Conservation (phyloP, 2,113 vertebrate species). For the Nicator chloris region DNA sequence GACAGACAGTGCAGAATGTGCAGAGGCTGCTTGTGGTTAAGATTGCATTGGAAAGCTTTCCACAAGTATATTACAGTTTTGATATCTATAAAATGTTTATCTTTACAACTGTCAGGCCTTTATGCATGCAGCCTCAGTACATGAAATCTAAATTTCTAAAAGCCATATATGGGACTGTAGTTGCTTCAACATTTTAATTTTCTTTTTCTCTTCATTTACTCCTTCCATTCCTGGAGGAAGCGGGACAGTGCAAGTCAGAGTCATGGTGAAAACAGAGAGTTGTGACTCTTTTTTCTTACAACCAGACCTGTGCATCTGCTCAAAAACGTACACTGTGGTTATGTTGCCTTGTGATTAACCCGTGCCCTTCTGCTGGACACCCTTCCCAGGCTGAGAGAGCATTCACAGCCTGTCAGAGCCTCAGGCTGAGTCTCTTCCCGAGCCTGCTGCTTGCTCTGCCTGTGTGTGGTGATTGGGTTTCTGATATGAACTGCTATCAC, state of each 20-base stretch:
- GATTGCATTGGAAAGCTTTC: slow-evolving; percentile 25
- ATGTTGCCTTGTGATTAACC: not conserved
- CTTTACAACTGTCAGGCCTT: slow-evolving; percentile 51
- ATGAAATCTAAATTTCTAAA: slow-evolving; percentile 56
- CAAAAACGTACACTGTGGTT: not conserved
- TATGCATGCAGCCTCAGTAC: not conserved
- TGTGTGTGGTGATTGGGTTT: not conserved
- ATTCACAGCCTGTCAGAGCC: slow-evolving; percentile 17
- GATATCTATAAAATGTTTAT: not conserved
- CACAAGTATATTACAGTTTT: not conserved
- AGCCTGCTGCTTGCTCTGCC: slow-evolving; percentile 1
- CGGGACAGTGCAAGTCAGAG: slow-evolving; percentile 5
- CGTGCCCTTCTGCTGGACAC: not conserved
- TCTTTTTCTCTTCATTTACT: not conserved
- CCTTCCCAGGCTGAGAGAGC: not conserved
- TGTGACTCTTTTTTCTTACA: not conserved
- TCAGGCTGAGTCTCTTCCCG: not conserved
- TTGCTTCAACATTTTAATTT: slow-evolving; percentile 58
- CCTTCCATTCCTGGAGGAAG: not conserved
- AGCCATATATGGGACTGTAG: slow-evolving; percentile 10
- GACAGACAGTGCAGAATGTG: slow-evolving; percentile 33
- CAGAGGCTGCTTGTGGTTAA: slow-evolving; percentile 43
- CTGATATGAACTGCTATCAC: not conserved
- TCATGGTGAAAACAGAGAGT: not conserved
- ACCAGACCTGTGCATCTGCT: not conserved